Percentiles rank a stretch among this genome's conserved stretches.
These are phyloP conservation scores for Neoniphon sammara DNA, from an alignment of 2,797 vertebrate genomes.

Conservation along the genomic window DNA sequence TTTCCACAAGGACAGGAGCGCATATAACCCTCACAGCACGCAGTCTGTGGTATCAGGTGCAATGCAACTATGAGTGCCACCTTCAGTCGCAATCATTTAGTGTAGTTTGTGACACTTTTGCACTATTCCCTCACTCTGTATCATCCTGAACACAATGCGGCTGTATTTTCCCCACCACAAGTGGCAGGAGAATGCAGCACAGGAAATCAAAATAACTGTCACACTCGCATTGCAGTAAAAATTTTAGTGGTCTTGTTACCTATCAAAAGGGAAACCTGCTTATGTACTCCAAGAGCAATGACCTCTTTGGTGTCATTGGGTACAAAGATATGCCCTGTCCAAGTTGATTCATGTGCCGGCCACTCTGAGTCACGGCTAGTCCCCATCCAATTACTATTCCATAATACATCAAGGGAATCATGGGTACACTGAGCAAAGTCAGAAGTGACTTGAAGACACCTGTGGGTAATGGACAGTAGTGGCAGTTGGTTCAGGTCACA, in stretches of 20 bases:
- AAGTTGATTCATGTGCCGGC: slow-evolving; percentile 82
- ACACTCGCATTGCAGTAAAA: slow-evolving; percentile 33
- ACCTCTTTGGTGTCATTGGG: slow-evolving; percentile 71
- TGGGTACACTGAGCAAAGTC: slow-evolving; percentile 66
- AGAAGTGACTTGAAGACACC: slow-evolving; percentile 76
- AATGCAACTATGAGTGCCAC: slow-evolving; percentile 3
- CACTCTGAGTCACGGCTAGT: slow-evolving; percentile 80
- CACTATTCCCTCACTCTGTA: neutral
- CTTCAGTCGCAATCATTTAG: neutral
- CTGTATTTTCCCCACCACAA: neutral
- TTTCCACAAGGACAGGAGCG: neutral
- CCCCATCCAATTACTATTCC: slow-evolving; percentile 83
- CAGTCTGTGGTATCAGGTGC: neutral
- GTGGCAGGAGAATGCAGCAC: neutral
- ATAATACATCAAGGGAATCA: slow-evolving; percentile 83
- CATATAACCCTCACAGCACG: neutral
- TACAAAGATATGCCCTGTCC: slow-evolving; percentile 78
- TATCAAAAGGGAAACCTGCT: slow-evolving; percentile 54
- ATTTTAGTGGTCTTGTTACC: slow-evolving; percentile 25
- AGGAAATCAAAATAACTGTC: slow-evolving; percentile 37
- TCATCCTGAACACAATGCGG: slow-evolving; percentile 5
- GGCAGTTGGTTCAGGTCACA: slow-evolving; percentile 72
- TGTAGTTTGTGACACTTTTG: neutral
- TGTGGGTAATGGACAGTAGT: slow-evolving; percentile 76
- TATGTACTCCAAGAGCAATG: slow-evolving; percentile 48